Percentiles rank a stretch among this genome's conserved stretches.
phyloP scores from a whole-genome alignment of 2,113 vertebrate genomes.

The Irena cyanogastra region DNA sequence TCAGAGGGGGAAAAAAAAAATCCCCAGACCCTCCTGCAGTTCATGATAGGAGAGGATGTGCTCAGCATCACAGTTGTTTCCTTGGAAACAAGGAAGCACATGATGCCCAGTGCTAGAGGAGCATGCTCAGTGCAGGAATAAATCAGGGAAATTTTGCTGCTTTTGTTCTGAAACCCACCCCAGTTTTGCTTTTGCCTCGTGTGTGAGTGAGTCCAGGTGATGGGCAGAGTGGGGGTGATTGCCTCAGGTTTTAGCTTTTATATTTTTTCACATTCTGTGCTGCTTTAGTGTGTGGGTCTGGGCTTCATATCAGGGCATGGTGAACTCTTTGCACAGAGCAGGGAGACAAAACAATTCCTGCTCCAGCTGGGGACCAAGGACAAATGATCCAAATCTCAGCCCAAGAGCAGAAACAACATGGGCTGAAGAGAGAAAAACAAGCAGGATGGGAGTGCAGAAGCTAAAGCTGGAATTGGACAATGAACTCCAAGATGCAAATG shows the following conservation, averaged over 20 bases:
- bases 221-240: neutral
- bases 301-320: rapidly evolving
- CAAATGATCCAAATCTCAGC: neutral
- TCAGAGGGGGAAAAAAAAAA: rapidly evolving
- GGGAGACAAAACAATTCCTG: neutral
- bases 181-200: slow-evolving; percentile 68
- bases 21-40: neutral
- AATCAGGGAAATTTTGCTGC: slow-evolving; percentile 67
- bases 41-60: neutral
- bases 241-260: neutral
- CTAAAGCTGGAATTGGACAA: neutral
- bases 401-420: neutral
- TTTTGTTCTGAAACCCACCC: slow-evolving; percentile 66
- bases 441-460: neutral
- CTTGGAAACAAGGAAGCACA: slow-evolving; percentile 63
- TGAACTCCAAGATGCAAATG: neutral
- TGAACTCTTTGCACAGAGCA: neutral
- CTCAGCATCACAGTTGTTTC: slow-evolving; percentile 49
- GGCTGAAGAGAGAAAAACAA: neutral
- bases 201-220: slow-evolving; percentile 30
- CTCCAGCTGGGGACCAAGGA: neutral
- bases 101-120: slow-evolving; percentile 48
- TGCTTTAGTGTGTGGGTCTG: neutral
- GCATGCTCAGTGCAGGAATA: slow-evolving; percentile 74
- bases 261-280: neutral